Percentiles rank a stretch among this genome's conserved stretches.
These are phyloP conservation scores for Manis javanica DNA, from an alignment of 2,797 vertebrate species.

Conservation along the genomic window DNA sequence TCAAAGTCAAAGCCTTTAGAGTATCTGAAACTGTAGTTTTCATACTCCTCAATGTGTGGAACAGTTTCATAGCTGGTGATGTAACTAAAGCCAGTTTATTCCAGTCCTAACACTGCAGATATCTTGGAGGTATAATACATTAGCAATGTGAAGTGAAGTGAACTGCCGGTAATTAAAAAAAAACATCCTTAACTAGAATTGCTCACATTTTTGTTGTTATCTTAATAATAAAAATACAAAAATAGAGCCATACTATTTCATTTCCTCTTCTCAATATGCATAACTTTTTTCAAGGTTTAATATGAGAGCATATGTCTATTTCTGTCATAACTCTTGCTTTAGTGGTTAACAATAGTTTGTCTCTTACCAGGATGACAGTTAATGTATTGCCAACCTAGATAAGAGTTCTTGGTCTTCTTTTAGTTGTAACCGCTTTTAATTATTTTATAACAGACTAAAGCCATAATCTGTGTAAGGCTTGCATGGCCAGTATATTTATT, in stretches of 20 bases:
- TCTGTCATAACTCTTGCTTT: conserved; percentile 41
- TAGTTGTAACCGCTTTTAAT: neutral
- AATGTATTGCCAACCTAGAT: conserved; percentile 6
- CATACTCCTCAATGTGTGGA: neutral
- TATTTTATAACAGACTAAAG: neutral
- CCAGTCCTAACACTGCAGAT: neutral
- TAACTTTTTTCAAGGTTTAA: conserved; percentile 29
- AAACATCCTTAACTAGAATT: neutral
- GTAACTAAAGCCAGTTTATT: neutral
- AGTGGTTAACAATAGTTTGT: conserved; percentile 35
- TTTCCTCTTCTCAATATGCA: neutral
- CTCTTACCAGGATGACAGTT: conserved; percentile 24
- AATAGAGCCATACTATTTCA: conserved; percentile 11
- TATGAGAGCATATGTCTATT: neutral
- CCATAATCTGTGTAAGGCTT: neutral
- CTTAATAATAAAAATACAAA: conserved; percentile 18
- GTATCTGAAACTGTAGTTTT: neutral
- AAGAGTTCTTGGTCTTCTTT: conserved; percentile 1
- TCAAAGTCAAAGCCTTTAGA: neutral
- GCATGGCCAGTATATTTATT: neutral
- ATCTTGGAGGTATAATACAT: neutral
- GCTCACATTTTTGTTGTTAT: neutral
- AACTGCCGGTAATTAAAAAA: neutral
- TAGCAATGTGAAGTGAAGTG: neutral
- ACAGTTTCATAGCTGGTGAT: neutral